Evolutionary conservation across 2,888 invertebrate species (phyloP).

Genomic region (Empis livida): DNA sequence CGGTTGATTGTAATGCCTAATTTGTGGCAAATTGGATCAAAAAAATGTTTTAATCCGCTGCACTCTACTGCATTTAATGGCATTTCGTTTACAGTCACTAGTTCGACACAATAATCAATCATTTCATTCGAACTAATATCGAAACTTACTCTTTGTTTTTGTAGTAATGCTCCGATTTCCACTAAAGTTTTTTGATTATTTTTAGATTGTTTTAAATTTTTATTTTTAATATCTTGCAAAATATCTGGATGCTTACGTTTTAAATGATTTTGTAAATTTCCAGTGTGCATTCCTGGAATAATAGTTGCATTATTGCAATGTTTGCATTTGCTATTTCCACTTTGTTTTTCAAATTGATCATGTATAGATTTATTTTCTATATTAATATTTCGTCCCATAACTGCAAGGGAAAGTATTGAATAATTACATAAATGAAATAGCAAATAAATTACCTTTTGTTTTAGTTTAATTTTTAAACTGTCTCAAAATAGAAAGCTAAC

Average conservation of each 20-base stretch:
- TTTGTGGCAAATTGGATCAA: neutral
- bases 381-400: neutral
- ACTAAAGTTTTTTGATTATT: neutral
- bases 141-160: neutral
- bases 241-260: conserved; percentile 2
- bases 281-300: conserved; percentile 1
- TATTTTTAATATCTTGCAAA: neutral
- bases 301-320: neutral
- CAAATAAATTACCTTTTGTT: too few relatives aligned
- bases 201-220: neutral
- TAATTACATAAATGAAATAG: too few relatives aligned
- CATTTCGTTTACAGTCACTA: neutral
- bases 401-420: neutral
- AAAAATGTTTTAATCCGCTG: neutral
- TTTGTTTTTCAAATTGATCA: neutral
- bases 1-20: neutral
- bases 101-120: neutral
- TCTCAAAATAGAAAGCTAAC: too few relatives aligned
- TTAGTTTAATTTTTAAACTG: too few relatives aligned
- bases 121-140: neutral
- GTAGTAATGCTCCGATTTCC: neutral
- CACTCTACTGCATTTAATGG: too few relatives aligned
- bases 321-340: neutral
- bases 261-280: neutral
- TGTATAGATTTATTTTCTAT: neutral